Evolutionary conservation across 2,888 invertebrate genomes (phyloP), one percentile per base, ranked within the genome.

Genomic region (Steinernema hermaphroditum): DNA sequence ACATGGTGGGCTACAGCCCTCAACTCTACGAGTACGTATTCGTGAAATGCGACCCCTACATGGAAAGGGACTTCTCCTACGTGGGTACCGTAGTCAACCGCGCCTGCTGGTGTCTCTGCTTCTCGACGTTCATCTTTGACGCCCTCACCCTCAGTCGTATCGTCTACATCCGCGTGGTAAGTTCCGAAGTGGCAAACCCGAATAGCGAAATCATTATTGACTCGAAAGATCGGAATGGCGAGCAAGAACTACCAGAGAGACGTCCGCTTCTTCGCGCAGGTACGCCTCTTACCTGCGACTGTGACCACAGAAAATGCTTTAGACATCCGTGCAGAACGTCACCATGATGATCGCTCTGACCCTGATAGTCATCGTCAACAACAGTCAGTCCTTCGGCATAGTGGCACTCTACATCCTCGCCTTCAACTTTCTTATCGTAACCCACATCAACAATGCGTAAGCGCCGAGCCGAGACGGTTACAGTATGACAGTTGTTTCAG

Each of bases 1-100:
- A 54, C 54, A 27, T 27, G 27, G 27, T 54, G n/a, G 54, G 54
- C 54, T 54, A 54, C 54, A 54, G 54, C 27, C 54, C 54, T 8
- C 22, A 9, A 54, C 54, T 54, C 54, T 54, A 54, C 54, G 54
- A 54, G 54, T 54, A 54, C 54, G 54, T 54, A 6, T 54, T 54
- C 27, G 54, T 54, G 24, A 54, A 54, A 24, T 54, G 54, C 27
- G 54, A 54, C 6, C 54, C 54, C 54, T 24, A 54, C 54, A 54
- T 54, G 54, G 54, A 54, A 24, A 22, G 54, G n/a, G 54, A 54
- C 54, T 54, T 54, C 54, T 54, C 54, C 27, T 54, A 54, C 54
- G 54, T 54, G 27, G 54, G 54, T 1, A 54, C 54, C 27, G 14
- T 54, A 12, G 54, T 54, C 24, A 54, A 54, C 19, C 54, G 54